A percentile compares a stretch with the other conserved stretches of the same genome.
Conservation (phyloP, 2,888 invertebrate species). For the Cinara cedri region DNA sequence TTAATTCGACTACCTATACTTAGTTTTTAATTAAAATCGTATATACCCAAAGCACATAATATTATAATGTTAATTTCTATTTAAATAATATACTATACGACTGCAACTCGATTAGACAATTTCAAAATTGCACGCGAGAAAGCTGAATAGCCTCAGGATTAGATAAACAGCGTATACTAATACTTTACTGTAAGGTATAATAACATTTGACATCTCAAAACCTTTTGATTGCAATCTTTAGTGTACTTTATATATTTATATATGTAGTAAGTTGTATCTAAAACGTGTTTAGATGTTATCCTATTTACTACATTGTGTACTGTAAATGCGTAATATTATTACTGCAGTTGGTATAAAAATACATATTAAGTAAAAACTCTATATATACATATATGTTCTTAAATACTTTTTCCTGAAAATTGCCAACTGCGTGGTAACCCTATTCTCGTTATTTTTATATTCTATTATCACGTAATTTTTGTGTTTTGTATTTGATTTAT, state of each 20-base stretch:
- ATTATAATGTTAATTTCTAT: not conserved
- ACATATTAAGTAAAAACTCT: not conserved
- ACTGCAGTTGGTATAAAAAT: conserved; percentile 8
- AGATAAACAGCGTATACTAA: not conserved
- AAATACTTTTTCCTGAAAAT: not conserved
- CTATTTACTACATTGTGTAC: not conserved
- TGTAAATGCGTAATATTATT: not conserved
- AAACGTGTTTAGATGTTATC: conserved; percentile 22
- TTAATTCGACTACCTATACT: not conserved
- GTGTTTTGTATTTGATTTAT: not conserved
- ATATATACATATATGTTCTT: not conserved
- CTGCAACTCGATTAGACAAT: conserved; percentile 4
- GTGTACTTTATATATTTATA: not conserved
- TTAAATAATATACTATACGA: not conserved
- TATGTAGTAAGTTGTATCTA: not conserved
- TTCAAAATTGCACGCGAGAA: conserved; percentile 17
- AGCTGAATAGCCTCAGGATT: conserved; percentile 13
- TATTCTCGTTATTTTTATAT: not conserved
- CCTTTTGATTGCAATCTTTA: conserved; percentile 19
- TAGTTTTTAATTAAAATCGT: conserved; percentile 34
- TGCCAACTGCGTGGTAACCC: conserved; percentile 10
- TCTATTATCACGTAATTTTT: not conserved
- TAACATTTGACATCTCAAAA: conserved; percentile 16
- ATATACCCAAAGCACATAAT: not conserved
- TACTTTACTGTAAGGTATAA: not conserved